Evolutionary conservation across 2,113 vertebrate species (phyloP).

Genomic region (Lucifuga dentata): DNA sequence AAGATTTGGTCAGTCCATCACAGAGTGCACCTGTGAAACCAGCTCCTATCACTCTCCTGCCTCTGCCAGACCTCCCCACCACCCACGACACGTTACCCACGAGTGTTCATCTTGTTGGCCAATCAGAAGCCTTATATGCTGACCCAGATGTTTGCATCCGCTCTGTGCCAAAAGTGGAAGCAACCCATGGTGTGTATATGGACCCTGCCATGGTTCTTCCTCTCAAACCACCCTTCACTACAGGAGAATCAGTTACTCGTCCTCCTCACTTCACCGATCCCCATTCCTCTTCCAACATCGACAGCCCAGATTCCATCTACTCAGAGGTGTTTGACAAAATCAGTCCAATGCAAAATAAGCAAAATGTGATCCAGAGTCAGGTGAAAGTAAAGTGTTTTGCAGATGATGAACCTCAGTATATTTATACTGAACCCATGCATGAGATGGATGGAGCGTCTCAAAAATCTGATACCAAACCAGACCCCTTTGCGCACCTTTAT

Average conservation of each 20-base stretch:
- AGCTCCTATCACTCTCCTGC: constrained; percentile 73
- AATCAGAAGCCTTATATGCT: constrained; percentile 85
- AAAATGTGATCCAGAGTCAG: not conserved
- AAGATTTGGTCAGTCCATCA: constrained; percentile 1
- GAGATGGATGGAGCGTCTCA: not conserved
- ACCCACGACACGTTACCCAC: not conserved
- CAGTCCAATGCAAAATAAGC: constrained; percentile 30
- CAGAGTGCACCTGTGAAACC: constrained; percentile 83
- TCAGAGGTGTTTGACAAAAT: constrained; percentile 82
- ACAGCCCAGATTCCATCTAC: constrained; percentile 69
- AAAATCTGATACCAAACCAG: constrained; percentile 28
- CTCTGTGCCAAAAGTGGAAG: not conserved
- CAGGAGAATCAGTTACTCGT: not conserved
- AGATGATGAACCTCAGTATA: constrained; percentile 34
- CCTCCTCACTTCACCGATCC: not conserved
- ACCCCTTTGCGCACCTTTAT: constrained; percentile 71
- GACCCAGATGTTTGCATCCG: constrained; percentile 83
- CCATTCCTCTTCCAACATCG: not conserved
- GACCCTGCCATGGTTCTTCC: constrained; percentile 63
- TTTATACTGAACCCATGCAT: constrained; percentile 62
- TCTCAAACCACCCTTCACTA: constrained; percentile 33
- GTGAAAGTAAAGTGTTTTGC: not conserved
- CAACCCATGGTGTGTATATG: constrained; percentile 36
- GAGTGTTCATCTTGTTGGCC: not conserved
- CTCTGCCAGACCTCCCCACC: constrained; percentile 66